Evolutionary conservation across 1,140 invertebrate species (phyloP), one percentile per base, ranked within the genome.

Genomic region (Drosophila parabipectinata): DNA sequence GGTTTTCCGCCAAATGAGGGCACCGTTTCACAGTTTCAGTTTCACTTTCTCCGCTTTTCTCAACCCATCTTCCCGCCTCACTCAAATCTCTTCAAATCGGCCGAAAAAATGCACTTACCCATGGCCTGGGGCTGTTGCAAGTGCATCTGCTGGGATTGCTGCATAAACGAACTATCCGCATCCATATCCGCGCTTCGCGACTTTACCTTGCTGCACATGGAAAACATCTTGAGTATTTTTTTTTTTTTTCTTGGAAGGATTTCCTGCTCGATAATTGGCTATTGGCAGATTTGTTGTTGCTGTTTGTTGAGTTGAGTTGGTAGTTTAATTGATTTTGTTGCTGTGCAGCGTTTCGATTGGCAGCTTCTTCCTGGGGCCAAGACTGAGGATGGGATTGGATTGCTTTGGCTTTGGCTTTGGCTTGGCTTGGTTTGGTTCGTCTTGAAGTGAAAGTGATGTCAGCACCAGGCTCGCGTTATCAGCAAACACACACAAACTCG

Each of bases 141-240:
- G 51, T 90, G 87, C 68, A 80, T 45, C 55, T 87, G 80, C 58
- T 77, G 77, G 15, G 74, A 80, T 21, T 84, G 59, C 34, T 60
- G 59, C 59, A 72, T 67, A 37, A 77, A 62, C 34, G 61, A 77
- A 54, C 44, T 66, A 32, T 85, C 85, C 52, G 79, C 66, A 34
- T 85, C 85, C 58, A 44, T 10, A 14, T 44, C 41, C 5, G 77
- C 73, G 45, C 76, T 88, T 61, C 69, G 59, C 56, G 88, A 81
- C 69, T 88, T 90, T 44, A 85, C 88, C 63, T 90, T 91, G 47
- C 85, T 84, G 79, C 90, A 91, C 90, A 91, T 91, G 57, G 90
- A 91, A 50, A 91, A 91, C 90, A 91, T 91, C 34, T 73, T 84
- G 58, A 37, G 26, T 44, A n/a, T n/a, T n/a, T 24, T 48, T 21